These are phyloP conservation scores for Macrosteles quadrilineatus DNA, from an alignment of 1,140 invertebrate genomes.

Conservation along the genomic window DNA sequence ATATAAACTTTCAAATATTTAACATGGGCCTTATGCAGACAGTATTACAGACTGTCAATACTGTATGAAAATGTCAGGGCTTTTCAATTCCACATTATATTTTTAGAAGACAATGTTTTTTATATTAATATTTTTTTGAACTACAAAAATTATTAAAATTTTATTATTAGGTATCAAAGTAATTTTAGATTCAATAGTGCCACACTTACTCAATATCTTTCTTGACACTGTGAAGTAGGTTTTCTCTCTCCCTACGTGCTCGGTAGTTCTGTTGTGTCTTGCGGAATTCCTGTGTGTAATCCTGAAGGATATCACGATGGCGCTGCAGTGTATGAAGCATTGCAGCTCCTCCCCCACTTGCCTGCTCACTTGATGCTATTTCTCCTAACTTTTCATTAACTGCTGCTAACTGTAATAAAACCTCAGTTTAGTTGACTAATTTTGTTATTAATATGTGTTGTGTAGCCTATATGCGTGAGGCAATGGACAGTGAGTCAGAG, in stretches of 20 bases:
- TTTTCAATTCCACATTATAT: too few species aligned
- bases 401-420: constrained; percentile 66
- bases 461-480: too few species aligned
- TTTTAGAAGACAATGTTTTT: too few species aligned
- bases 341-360: constrained; percentile 63
- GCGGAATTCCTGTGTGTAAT: constrained; percentile 91
- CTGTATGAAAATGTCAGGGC: too few species aligned
- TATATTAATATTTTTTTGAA: too few species aligned
- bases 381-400: constrained; percentile 90
- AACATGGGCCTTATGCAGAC: too few species aligned
- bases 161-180: too few species aligned
- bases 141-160: too few species aligned
- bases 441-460: not conserved
- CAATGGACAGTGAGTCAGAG: too few species aligned
- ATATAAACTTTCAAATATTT: too few species aligned
- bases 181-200: too few species aligned
- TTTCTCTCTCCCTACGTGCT: constrained; percentile 81
- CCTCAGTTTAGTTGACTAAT: constrained; percentile 29
- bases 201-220: constrained; percentile 71
- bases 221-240: constrained; percentile 72
- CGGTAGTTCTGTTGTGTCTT: constrained; percentile 89
- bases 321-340: constrained; percentile 91
- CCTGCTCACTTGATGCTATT: constrained; percentile 51
- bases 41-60: too few species aligned
- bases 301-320: constrained; percentile 89